A percentile compares a stretch with the other conserved stretches of the same genome.
These are phyloP conservation scores for Pedicia rivosa DNA, from an alignment of 2,888 invertebrate species.

Conservation along the genomic window DNA sequence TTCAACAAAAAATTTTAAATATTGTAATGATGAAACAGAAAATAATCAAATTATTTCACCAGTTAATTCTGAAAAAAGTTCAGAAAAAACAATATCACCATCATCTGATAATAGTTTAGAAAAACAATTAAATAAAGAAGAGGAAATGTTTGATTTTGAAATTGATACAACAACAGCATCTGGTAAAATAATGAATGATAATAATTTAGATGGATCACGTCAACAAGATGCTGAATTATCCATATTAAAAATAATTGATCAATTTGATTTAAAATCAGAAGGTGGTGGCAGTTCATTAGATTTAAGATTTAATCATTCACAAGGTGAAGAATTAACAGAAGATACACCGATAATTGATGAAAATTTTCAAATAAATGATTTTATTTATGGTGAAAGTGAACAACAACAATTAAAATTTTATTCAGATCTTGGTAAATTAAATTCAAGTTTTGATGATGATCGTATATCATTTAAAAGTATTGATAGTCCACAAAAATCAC, in stretches of 20 bases:
- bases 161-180: conserved; percentile 17
- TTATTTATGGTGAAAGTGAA: conserved; percentile 30
- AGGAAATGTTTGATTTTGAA: conserved; percentile 61
- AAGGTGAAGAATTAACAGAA: conserved; percentile 37
- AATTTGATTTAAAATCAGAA: conserved; percentile 26
- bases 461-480: conserved; percentile 22
- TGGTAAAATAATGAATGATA: background rate
- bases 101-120: conserved; percentile 26
- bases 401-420: background rate
- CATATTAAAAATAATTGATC: conserved; percentile 25
- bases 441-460: conserved; percentile 21
- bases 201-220: too few relatives aligned
- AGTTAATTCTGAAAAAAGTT: conserved; percentile 13
- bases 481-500: conserved; percentile 15
- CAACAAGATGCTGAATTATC: conserved; percentile 18
- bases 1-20: conserved; percentile 22
- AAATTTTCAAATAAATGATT: conserved; percentile 32
- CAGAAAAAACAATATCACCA: conserved; percentile 17
- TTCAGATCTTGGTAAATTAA: background rate
- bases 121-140: conserved; percentile 30
- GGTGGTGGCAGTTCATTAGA: conserved; percentile 25
- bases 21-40: conserved; percentile 17
- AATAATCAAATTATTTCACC: conserved; percentile 16
- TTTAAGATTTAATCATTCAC: conserved; percentile 31
- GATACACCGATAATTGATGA: conserved; percentile 27